Conservation (phyloP, 2,113 vertebrate species). For the Sardina pilchardus region DNA sequence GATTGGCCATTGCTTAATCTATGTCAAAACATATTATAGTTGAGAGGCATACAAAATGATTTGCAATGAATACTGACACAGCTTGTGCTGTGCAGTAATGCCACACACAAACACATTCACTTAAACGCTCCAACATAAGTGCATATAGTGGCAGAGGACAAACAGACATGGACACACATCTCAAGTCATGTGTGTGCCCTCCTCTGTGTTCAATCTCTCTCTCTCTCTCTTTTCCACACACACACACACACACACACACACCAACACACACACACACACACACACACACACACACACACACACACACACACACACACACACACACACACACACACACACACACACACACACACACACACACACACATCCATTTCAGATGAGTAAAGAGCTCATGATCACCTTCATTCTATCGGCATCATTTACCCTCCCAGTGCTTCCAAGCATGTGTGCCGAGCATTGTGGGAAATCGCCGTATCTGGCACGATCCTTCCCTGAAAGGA, state of each 20-base stretch:
- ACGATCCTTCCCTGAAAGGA: constrained; percentile 60
- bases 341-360: not conserved
- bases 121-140: not conserved
- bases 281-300: not conserved
- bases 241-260: constrained; percentile 2
- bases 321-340: not conserved
- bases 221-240: not conserved
- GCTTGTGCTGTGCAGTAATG: not conserved
- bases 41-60: not conserved
- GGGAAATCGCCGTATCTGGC: constrained; percentile 81
- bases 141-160: not conserved
- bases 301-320: not conserved
- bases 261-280: not conserved
- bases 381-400: constrained; percentile 29
- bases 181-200: not conserved
- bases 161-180: not conserved
- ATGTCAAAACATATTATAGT: not conserved
- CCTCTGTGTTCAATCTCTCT: not conserved
- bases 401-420: constrained; percentile 51
- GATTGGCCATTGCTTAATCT: not conserved
- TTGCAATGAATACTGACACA: not conserved
- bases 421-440: constrained; percentile 41
- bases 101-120: not conserved
- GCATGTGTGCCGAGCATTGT: constrained; percentile 59
- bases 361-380: constrained; percentile 17